Base-by-base conservation (phyloP, 2,797 vertebrate genomes). In the Acanthurus leucopareius region DNA sequence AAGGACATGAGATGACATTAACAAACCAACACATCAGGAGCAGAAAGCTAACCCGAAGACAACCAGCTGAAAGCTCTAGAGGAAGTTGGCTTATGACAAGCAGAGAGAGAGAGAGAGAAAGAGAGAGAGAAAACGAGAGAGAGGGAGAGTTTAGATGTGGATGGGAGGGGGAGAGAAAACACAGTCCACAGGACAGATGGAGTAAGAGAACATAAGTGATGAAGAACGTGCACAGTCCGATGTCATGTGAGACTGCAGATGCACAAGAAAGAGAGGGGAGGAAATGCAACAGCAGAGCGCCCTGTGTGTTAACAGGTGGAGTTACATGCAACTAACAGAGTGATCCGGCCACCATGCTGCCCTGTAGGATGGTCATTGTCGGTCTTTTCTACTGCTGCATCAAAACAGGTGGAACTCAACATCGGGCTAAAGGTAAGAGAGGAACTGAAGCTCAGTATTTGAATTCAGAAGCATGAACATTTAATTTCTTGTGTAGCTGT, bases 301-400 rank as follows among this genome's bases (percentile, higher is more conserved):
- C 3, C 42, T 1, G 63, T 14, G 47, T 10, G 17, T 13, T n/a
- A 20, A 47, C 28, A 38, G 49, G 25, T 38, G 67, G 52, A 57
- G 17, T 51, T 32, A 8, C 16, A 32, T 17, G 25, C 64, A 28
- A 2, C 7, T 56, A 2, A 40, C 57, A 2, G 10, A 20, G 63
- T 7, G 17, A 65, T 40, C 10, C 2, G 22, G 45, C 35, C 54
- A 70, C 25, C 71, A 93, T 93, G 91, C 65, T 77, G 70, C 69
- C 67, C 42, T 66, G 85, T 68, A 90, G 77, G 73, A 75, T 82
- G 57, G 3, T 86, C 19, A 4, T 80, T 0, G 17, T 86, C 25
- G 72, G 81, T 57, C 65, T 93, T 59, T 42, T 92, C 56, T 90
- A 42, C 83, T 81, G 77, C 83, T 76, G 45, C 70, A 57, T 91